A percentile compares a stretch with the other conserved stretches of the same genome.
Evolutionary conservation across 2,888 invertebrate genomes (phyloP).

Genomic region (Orgyia antiqua): DNA sequence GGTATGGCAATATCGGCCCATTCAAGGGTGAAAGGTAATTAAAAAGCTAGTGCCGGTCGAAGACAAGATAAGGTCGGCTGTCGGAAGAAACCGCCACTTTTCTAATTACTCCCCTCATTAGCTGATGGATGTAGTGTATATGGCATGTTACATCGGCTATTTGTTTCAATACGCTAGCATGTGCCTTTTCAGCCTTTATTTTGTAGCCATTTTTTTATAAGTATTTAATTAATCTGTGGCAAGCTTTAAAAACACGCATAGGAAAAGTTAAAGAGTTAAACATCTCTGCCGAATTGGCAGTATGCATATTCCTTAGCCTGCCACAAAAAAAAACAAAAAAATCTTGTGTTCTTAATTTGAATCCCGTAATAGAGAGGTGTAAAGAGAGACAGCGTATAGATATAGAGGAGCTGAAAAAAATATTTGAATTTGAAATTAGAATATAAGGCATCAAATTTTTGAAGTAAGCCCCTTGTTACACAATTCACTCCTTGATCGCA

Average conservation of each 20-base stretch:
- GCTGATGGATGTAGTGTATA: constrained; percentile 64
- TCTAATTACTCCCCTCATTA: constrained; percentile 74
- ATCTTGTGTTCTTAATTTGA: too few relatives aligned
- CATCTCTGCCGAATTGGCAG: too few relatives aligned
- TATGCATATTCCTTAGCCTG: too few relatives aligned
- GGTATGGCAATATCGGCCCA: constrained; percentile 3
- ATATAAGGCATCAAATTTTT: constrained; percentile 10
- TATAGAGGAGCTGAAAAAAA: too few relatives aligned
- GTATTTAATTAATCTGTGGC: too few relatives aligned
- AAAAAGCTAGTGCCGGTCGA: constrained; percentile 69
- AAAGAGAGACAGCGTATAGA: constrained; percentile 11
- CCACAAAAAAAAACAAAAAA: neutral
- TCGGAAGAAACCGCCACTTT: constrained; percentile 73
- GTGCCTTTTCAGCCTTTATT: constrained; percentile 17
- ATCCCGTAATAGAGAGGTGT: too few relatives aligned
- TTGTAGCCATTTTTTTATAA: constrained; percentile 10
- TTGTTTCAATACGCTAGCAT: constrained; percentile 21
- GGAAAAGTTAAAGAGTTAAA: too few relatives aligned
- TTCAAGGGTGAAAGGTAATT: constrained; percentile 57
- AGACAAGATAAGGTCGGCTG: constrained; percentile 71
- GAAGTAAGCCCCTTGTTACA: constrained; percentile 28
- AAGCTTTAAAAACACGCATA: too few relatives aligned
- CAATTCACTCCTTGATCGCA: constrained; percentile 57
- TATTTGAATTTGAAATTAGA: too few relatives aligned
- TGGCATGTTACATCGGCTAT: constrained; percentile 24